phyloP scores from a whole-genome alignment of 2,797 vertebrate species.

The Mus minutoides region DNA sequence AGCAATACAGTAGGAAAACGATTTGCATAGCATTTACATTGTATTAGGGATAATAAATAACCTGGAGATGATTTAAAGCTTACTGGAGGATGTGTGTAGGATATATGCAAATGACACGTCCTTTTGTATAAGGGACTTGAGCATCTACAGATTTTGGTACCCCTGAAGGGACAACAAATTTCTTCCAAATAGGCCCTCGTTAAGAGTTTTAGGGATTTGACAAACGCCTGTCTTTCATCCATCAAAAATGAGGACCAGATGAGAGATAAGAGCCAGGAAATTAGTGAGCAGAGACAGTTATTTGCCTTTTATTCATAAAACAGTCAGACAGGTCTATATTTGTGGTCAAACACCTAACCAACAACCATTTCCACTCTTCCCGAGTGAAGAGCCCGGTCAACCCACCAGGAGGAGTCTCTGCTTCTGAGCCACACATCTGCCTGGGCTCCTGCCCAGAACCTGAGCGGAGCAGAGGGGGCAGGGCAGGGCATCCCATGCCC shows the following conservation, averaged over 20 bases:
- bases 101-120: background rate
- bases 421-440: background rate
- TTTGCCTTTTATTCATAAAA: background rate
- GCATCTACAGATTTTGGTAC: background rate
- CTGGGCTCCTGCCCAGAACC: background rate
- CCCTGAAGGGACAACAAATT: background rate
- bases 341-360: background rate
- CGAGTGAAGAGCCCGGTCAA: background rate
- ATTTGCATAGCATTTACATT: slow-evolving; percentile 65
- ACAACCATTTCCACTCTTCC: background rate
- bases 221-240: background rate
- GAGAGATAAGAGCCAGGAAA: slow-evolving; percentile 13
- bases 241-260: background rate
- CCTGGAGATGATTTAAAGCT: slow-evolving; percentile 18
- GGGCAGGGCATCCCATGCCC: fast-evolving
- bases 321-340: background rate
- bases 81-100: slow-evolving; percentile 20
- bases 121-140: background rate
- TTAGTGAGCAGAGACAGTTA: background rate
- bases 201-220: background rate
- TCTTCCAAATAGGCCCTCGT: background rate
- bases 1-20: slow-evolving; percentile 9
- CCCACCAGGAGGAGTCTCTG: too few species aligned
- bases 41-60: slow-evolving; percentile 36
- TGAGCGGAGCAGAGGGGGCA: background rate